These are phyloP conservation scores for Chaetoderma sp. DNA, from an alignment of 2,888 invertebrate species.

Conservation along the genomic window DNA sequence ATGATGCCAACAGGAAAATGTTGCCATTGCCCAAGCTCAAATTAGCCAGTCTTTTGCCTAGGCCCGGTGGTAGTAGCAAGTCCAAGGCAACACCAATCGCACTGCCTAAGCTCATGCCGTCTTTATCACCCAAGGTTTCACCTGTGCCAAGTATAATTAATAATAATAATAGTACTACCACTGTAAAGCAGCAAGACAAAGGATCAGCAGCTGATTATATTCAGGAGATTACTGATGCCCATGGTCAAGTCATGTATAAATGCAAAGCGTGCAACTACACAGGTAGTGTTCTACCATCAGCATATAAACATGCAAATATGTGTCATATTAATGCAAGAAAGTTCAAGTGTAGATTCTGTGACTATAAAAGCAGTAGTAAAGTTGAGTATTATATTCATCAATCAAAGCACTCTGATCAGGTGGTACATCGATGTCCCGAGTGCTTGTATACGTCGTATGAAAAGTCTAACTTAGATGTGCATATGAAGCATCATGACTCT, in stretches of 20 bases:
- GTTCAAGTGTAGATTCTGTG: slow-evolving; percentile 90
- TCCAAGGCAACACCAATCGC: no score
- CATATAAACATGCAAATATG: slow-evolving; percentile 80
- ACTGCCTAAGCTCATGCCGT: no score
- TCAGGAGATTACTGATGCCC: slow-evolving; percentile 7
- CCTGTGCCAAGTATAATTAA: no score
- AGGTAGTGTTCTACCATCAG: slow-evolving; percentile 76
- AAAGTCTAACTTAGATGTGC: slow-evolving; percentile 91
- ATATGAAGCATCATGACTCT: slow-evolving; percentile 74
- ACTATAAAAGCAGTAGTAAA: slow-evolving; percentile 87
- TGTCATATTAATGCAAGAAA: slow-evolving; percentile 84
- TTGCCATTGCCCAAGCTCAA: no score
- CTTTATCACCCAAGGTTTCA: no score
- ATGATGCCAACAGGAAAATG: no score
- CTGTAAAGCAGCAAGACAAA: neutral
- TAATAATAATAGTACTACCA: no score
- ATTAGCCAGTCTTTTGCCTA: no score
- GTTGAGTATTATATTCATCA: slow-evolving; percentile 82
- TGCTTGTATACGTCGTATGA: slow-evolving; percentile 94
- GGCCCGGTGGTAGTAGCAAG: no score
- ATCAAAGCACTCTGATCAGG: slow-evolving; percentile 47
- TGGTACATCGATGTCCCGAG: slow-evolving; percentile 82
- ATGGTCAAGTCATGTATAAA: slow-evolving; percentile 62
- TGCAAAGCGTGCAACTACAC: slow-evolving; percentile 81
- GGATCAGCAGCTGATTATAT: neutral